These are phyloP conservation scores for Mactromeris polynyma DNA, from an alignment of 2,888 invertebrate genomes.

Conservation along the genomic window DNA sequence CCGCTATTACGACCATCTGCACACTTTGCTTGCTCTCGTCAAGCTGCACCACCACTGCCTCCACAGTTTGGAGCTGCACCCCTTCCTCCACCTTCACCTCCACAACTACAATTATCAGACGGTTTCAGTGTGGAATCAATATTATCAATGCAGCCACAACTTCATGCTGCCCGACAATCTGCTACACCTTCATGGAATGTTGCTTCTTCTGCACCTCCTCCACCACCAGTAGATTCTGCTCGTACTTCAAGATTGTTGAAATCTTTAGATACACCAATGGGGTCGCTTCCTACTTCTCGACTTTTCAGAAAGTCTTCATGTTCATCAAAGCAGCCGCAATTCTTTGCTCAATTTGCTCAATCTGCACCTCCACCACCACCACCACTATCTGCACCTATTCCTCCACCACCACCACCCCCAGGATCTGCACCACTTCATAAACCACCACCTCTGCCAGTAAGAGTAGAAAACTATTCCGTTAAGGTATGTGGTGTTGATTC, in stretches of 20 bases:
- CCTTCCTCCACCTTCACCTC: neutral
- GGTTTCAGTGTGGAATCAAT: neutral
- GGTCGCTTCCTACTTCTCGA: conserved; percentile 24
- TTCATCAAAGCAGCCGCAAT: neutral
- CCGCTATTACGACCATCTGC: too few species aligned
- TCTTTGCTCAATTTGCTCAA: too few species aligned
- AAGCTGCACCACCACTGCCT: too few species aligned
- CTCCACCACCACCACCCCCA: conserved; percentile 25
- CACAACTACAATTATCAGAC: neutral
- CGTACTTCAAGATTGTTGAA: neutral
- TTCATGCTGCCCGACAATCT: too few species aligned
- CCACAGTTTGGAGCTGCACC: neutral
- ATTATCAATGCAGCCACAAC: too few species aligned
- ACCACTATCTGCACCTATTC: too few species aligned
- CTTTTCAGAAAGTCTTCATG: neutral
- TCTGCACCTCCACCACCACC: conserved; percentile 27
- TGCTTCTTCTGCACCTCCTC: neutral
- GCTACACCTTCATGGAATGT: too few species aligned
- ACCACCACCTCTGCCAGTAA: neutral
- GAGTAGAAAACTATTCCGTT: too few species aligned
- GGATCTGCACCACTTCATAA: conserved; percentile 21
- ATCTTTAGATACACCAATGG: conserved; percentile 21
- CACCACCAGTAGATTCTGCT: neutral
- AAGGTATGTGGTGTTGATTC: too few species aligned
- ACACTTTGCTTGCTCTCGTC: too few species aligned